Evolutionary conservation across 1,140 invertebrate species (phyloP).

Genomic region (Drosophila melanica): DNA sequence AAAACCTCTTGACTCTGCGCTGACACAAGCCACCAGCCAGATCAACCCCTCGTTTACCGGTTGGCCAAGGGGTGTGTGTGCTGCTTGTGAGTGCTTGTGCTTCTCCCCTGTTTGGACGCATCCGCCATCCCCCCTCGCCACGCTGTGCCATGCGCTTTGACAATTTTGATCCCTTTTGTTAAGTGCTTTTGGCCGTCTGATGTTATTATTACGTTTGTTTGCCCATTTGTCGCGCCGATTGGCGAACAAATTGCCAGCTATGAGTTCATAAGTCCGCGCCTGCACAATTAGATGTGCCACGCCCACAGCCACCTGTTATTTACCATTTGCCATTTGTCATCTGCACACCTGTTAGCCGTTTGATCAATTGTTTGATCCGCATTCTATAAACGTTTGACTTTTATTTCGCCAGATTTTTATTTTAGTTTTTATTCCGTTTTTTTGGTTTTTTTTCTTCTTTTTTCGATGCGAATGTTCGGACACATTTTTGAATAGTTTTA

Average conservation of each 20-base stretch:
- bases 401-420: too few species aligned
- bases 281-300: slow-evolving; percentile 70
- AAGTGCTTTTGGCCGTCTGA: slow-evolving; percentile 56
- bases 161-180: slow-evolving; percentile 60
- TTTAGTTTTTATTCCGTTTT: too few species aligned
- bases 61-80: slow-evolving; percentile 65
- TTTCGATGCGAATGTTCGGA: neutral
- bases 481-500: slow-evolving; percentile 4
- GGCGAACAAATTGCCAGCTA: slow-evolving; percentile 62
- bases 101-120: slow-evolving; percentile 1
- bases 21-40: slow-evolving; percentile 18
- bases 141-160: neutral
- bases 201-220: slow-evolving; percentile 82
- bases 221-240: slow-evolving; percentile 71
- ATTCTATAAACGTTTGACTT: slow-evolving; percentile 5
- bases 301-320: slow-evolving; percentile 44
- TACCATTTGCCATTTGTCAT: slow-evolving; percentile 14
- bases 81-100: slow-evolving; percentile 57
- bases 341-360: slow-evolving; percentile 29
- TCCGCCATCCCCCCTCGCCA: neutral
- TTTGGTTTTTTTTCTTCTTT: neutral
- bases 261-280: slow-evolving; percentile 64
- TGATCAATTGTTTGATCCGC: slow-evolving; percentile 31
- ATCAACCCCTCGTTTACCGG: slow-evolving; percentile 56
- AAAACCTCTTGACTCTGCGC: slow-evolving; percentile 75